Conservation (phyloP, 2,113 vertebrate genomes). For the Forbesichthys papilliferus region DNA sequence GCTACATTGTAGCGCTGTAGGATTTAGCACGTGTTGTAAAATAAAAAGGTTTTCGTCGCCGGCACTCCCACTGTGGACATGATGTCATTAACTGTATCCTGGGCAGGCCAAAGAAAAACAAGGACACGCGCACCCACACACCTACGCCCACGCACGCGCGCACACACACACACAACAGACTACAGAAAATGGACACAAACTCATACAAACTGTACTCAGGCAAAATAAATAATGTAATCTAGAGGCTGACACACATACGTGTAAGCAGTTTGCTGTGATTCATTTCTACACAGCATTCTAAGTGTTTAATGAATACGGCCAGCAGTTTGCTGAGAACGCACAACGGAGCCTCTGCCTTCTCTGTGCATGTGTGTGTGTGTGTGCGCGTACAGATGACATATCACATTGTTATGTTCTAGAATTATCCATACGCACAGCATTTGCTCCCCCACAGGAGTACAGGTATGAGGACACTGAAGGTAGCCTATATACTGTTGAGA, state of each 20-base stretch:
- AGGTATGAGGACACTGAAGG: slow-evolving; percentile 37
- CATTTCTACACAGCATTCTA: slow-evolving; percentile 55
- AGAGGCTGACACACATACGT: slow-evolving; percentile 56
- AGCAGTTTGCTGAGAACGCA: slow-evolving; percentile 60
- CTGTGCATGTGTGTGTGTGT: neutral
- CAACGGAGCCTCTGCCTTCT: slow-evolving; percentile 23
- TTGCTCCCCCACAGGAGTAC: slow-evolving; percentile 40
- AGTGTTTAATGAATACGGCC: slow-evolving; percentile 63
- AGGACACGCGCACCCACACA: slow-evolving; percentile 8
- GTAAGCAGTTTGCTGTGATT: slow-evolving; percentile 72
- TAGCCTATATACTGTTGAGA: slow-evolving; percentile 16
- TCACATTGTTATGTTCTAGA: slow-evolving; percentile 57
- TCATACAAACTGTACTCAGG: neutral
- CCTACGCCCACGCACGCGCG: neutral
- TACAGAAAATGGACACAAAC: neutral
- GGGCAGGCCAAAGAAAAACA: slow-evolving; percentile 31
- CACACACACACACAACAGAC: neutral
- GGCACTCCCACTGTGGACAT: slow-evolving; percentile 41
- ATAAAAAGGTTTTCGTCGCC: slow-evolving; percentile 31
- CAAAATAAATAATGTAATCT: slow-evolving; percentile 43
- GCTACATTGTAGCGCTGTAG: slow-evolving; percentile 51
- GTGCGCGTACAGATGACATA: slow-evolving; percentile 52
- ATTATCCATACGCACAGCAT: slow-evolving; percentile 49
- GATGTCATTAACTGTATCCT: slow-evolving; percentile 44
- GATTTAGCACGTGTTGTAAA: slow-evolving; percentile 48